Evolutionary conservation across 1,140 invertebrate species (phyloP).

Genomic region (Aphidius ervi): DNA sequence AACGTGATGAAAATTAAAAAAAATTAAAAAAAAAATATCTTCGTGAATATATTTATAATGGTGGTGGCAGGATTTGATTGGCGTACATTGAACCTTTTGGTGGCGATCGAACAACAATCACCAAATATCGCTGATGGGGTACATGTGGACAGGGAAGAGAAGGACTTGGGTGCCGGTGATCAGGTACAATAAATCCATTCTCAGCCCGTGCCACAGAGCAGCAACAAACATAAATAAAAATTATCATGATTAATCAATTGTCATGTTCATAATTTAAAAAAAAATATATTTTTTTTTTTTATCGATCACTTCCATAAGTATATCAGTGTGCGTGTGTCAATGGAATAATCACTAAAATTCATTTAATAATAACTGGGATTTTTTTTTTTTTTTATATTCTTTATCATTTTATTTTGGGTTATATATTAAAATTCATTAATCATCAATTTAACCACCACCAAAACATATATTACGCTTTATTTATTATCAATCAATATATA

Average conservation of each 20-base stretch:
- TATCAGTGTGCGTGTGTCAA: too few species aligned
- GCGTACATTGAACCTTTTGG: constrained; percentile 96
- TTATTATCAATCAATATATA: too few species aligned
- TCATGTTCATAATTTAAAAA: too few species aligned
- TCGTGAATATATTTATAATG: constrained; percentile 42
- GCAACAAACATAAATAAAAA: constrained; percentile 31
- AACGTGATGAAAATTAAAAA: constrained; percentile 21
- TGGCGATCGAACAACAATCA: constrained; percentile 96
- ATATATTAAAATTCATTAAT: not conserved
- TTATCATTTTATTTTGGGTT: not conserved
- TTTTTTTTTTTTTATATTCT: not conserved
- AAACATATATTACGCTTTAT: too few species aligned
- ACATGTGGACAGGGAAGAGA: constrained; percentile 82
- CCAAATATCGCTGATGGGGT: constrained; percentile 96
- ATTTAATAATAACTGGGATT: too few species aligned
- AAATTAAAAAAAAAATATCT: constrained; percentile 29
- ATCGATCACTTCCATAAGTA: too few species aligned
- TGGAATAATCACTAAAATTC: too few species aligned
- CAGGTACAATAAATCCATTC: constrained; percentile 72
- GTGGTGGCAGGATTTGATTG: constrained; percentile 88
- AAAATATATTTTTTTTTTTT: too few species aligned
- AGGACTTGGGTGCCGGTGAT: constrained; percentile 98
- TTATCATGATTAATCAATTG: not conserved
- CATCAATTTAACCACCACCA: too few species aligned
- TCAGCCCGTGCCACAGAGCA: constrained; percentile 51